Evolutionary conservation across 1,140 invertebrate species (phyloP).

Genomic region (Drosophila azteca): DNA sequence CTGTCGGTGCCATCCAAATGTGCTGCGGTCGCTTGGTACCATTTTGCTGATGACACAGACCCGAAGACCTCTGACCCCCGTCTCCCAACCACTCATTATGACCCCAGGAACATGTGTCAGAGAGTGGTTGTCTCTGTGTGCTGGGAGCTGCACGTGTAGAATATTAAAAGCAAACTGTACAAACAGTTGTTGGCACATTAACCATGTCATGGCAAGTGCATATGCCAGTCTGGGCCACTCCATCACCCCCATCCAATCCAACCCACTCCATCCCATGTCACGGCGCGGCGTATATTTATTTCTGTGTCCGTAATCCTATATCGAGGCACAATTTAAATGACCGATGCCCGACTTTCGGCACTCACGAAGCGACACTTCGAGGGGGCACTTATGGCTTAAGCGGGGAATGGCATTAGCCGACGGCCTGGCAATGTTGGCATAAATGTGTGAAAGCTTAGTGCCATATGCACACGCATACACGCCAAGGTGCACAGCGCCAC

Average conservation of each 20-base stretch:
- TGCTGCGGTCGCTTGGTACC: slow-evolving; percentile 27
- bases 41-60: slow-evolving; percentile 64
- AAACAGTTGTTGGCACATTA: slow-evolving; percentile 57
- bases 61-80: slow-evolving; percentile 27
- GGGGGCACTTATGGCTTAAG: slow-evolving; percentile 32
- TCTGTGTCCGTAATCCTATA: background rate
- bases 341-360: slow-evolving; percentile 46
- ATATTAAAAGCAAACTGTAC: slow-evolving; percentile 65
- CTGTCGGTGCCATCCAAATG: slow-evolving; percentile 26
- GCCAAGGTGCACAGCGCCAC: background rate
- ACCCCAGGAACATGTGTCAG: slow-evolving; percentile 8
- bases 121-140: slow-evolving; percentile 9
- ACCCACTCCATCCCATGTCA: background rate
- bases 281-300: too few species aligned
- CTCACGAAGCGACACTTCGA: slow-evolving; percentile 27
- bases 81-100: slow-evolving; percentile 43
- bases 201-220: slow-evolving; percentile 56
- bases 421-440: background rate
- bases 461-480: slow-evolving; percentile 19
- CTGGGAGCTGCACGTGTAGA: slow-evolving; percentile 43
- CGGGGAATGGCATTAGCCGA: slow-evolving; percentile 54
- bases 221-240: slow-evolving; percentile 35
- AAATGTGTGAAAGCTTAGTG: slow-evolving; percentile 46
- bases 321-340: slow-evolving; percentile 66
- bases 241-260: slow-evolving; percentile 16